Evolutionary conservation across 2,113 vertebrate genomes (phyloP).

Genomic region (Chaetodon auriga): DNA sequence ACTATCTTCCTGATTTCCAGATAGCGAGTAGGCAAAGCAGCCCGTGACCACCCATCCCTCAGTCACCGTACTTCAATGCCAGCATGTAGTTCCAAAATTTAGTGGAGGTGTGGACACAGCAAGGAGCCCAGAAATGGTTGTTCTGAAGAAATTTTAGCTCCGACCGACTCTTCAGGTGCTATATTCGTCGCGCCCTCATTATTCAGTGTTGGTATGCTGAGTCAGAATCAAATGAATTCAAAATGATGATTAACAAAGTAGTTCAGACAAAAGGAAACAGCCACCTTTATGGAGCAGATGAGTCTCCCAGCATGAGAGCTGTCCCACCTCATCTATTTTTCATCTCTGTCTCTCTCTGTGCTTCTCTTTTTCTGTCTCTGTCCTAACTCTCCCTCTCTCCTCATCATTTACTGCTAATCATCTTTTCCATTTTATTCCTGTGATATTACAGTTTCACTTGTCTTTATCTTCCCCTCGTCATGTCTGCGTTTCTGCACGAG

Average conservation of each 20-base stretch:
- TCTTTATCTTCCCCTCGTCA: constrained; percentile 12
- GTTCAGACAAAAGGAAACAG: constrained; percentile 59
- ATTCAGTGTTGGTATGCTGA: constrained; percentile 41
- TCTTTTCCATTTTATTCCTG: constrained; percentile 3
- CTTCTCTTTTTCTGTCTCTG: constrained; percentile 43
- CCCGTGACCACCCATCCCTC: neutral
- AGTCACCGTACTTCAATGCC: constrained; percentile 7
- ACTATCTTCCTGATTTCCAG: constrained; percentile 9
- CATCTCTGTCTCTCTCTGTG: constrained; percentile 38
- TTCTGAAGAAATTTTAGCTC: constrained; percentile 6
- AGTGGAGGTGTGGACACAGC: neutral
- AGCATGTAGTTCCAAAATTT: neutral
- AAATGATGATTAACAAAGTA: constrained; percentile 51
- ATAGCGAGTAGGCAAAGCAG: neutral
- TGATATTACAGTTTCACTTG: constrained; percentile 2
- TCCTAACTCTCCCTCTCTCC: constrained; percentile 29
- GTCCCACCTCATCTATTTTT: constrained; percentile 78
- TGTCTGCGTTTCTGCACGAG: neutral
- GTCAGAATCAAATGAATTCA: constrained; percentile 50
- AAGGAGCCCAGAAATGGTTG: neutral
- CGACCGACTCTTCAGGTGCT: neutral
- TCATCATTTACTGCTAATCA: constrained; percentile 34
- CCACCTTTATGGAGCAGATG: constrained; percentile 68
- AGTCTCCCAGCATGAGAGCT: constrained; percentile 74
- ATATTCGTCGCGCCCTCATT: constrained; percentile 26